Percentiles rank a stretch among this genome's conserved stretches.
Evolutionary conservation across 2,888 invertebrate species (phyloP).

Genomic region (Macrophya alboannulata): DNA sequence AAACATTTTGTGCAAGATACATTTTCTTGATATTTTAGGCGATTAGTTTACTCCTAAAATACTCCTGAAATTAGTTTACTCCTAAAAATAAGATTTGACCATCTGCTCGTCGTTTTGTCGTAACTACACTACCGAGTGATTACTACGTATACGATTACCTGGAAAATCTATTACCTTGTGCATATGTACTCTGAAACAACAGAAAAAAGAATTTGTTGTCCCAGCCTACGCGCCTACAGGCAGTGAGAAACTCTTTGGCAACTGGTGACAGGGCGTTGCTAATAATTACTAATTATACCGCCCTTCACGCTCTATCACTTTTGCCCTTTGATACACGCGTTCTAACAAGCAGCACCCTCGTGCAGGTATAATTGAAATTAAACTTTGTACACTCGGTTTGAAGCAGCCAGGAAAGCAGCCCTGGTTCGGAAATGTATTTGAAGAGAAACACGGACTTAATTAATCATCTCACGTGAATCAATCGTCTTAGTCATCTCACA

Average conservation of each 20-base stretch:
- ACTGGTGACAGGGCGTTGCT: background rate
- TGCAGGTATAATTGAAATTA: slow-evolving; percentile 48
- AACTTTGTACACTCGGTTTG: slow-evolving; percentile 47
- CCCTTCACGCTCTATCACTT: slow-evolving; percentile 8
- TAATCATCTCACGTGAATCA: no score
- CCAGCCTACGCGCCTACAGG: background rate
- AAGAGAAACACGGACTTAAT: slow-evolving; percentile 9
- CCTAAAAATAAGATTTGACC: background rate
- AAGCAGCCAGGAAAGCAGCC: slow-evolving; percentile 23
- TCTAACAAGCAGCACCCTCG: slow-evolving; percentile 6
- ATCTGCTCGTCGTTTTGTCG: background rate
- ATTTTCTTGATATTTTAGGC: no score
- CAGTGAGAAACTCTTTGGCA: slow-evolving; percentile 9
- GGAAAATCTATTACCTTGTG: background rate
- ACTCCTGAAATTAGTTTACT: no score
- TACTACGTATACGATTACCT: background rate
- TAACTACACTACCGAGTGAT: background rate
- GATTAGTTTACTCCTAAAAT: no score
- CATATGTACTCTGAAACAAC: background rate
- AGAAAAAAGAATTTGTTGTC: background rate
- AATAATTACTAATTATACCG: slow-evolving; percentile 48
- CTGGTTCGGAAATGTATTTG: slow-evolving; percentile 25
- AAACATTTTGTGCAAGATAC: no score
- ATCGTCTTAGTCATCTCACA: slow-evolving; percentile 41
- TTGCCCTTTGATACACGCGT: slow-evolving; percentile 29